These are phyloP conservation scores for Tenthredo amoena DNA, from an alignment of 2,888 invertebrate genomes.

Conservation along the genomic window DNA sequence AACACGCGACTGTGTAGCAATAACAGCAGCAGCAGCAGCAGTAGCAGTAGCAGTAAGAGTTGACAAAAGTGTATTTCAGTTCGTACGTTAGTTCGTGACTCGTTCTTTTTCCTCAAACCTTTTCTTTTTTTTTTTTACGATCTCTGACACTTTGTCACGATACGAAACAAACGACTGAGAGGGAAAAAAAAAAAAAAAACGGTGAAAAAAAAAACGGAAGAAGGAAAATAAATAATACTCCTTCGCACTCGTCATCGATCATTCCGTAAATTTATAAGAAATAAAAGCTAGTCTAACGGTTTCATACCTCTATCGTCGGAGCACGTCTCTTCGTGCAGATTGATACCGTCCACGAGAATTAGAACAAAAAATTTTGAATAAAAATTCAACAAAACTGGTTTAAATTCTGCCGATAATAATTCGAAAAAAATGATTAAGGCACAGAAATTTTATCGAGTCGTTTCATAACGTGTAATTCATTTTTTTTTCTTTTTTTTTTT, in stretches of 20 bases:
- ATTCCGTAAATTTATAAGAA: not conserved
- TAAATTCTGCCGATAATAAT: too few relatives aligned
- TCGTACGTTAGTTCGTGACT: not conserved
- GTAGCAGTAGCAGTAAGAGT: too few relatives aligned
- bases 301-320: too few relatives aligned
- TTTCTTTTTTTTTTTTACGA: not conserved
- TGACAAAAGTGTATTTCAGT: not conserved
- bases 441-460: too few relatives aligned
- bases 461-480: not conserved
- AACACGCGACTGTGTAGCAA: not conserved
- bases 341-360: too few relatives aligned
- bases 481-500: not conserved
- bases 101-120: not conserved
- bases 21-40: too few relatives aligned
- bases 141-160: not conserved
- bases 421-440: too few relatives aligned
- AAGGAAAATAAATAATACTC: not conserved
- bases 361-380: too few relatives aligned
- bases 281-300: not conserved
- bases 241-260: slow-evolving; percentile 7
- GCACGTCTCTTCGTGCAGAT: too few relatives aligned
- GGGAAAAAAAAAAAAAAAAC: not conserved
- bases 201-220: not conserved
- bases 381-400: too few relatives aligned
- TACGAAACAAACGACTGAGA: not conserved